Evolutionary conservation across 2,888 invertebrate species (phyloP).

Genomic region (Branchipolynoe longqiensis): DNA sequence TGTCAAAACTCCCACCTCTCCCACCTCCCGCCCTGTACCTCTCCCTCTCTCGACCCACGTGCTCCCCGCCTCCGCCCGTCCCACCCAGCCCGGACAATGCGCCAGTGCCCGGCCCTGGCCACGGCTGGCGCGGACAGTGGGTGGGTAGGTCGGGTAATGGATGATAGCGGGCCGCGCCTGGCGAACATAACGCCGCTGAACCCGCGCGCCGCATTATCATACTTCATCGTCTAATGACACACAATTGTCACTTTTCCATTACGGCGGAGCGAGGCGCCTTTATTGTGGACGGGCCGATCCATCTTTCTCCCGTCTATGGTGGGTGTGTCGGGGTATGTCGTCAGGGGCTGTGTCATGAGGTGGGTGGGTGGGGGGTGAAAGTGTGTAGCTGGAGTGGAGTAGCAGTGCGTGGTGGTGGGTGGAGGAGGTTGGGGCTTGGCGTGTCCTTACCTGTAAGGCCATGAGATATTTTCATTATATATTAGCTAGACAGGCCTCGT

Average conservation of each 20-base stretch:
- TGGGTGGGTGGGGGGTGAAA: no score
- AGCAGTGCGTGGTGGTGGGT: no score
- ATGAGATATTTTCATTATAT: no score
- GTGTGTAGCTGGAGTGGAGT: no score
- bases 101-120: not conserved
- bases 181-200: slow-evolving; percentile 28
- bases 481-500: no score
- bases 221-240: slow-evolving; percentile 47
- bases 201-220: slow-evolving; percentile 41
- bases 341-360: no score
- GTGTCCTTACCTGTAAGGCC: slow-evolving; percentile 15
- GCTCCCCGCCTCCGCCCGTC: not conserved
- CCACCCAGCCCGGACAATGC: no score
- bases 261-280: slow-evolving; percentile 13
- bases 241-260: slow-evolving; percentile 48
- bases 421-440: no score
- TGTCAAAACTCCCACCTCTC: not conserved
- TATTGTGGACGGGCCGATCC: slow-evolving; percentile 37
- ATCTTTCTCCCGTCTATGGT: no score
- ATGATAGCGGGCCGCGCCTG: slow-evolving; percentile 26
- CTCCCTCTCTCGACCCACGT: not conserved
- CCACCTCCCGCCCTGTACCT: not conserved
- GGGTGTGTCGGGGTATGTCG: no score
- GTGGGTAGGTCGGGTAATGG: not conserved
- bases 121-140: not conserved